Evolutionary conservation across 2,888 invertebrate species (phyloP), one percentile per base, ranked within the genome.

Genomic region (Panzeria rudis): DNA sequence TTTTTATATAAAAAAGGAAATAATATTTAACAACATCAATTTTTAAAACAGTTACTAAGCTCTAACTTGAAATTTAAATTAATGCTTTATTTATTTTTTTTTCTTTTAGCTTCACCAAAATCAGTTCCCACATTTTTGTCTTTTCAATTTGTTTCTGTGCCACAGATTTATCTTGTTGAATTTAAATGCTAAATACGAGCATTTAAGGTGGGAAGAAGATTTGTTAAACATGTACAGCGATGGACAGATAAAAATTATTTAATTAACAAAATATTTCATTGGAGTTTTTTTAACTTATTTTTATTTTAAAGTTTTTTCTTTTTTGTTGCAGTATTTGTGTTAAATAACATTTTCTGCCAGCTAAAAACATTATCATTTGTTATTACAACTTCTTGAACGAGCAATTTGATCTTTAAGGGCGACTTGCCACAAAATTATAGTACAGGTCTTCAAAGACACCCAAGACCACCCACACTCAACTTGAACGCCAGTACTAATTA

Each of bases 331-430:
- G 15, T 20, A 13, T 52, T 64, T 54, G 23, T 76, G 2, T 41
- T 75, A 52, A 29, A 29, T 29, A 29, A 29, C 17, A 9, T 35
- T 25, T 15, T 23, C 23, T 62, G n/a, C 7, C 1, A 23, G 41
- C 15, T 35, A 61, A 32, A 66, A 62, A 25, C 29, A 38, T 47
- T 32, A 47, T 76, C 23, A 82, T 62, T 76, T 77, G 66, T 56
- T 76, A 71, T 82, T 69, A 76, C 56, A 82, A 17, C 82, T 64
- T 76, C 69, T 69, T 75, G 44, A 69, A 82, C 69, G 75, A 82
- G 54, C 62, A 76, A 82, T 69, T 62, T 75, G 32, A 44, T 68
- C 32, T n/a, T n/a, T n/a, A n/a, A n/a, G n/a, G n/a, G n/a, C n/a
- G n/a, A n/a, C n/a, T n/a, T n/a, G n/a, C n/a, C n/a, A n/a, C n/a